These are phyloP conservation scores for Variabilichromis moorii DNA, from an alignment of 2,113 vertebrate genomes.

Conservation along the genomic window DNA sequence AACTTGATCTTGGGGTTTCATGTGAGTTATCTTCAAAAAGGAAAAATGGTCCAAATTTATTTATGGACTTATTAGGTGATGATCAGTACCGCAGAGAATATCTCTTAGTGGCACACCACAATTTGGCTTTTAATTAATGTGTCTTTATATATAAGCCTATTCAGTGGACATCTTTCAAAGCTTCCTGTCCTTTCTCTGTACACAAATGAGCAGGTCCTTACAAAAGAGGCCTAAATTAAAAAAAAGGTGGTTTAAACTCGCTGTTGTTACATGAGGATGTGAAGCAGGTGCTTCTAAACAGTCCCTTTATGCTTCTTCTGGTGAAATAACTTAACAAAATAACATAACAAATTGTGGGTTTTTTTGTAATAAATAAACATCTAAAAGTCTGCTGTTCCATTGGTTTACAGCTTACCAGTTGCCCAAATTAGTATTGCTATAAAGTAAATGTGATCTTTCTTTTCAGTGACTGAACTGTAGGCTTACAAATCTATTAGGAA, in stretches of 20 bases:
- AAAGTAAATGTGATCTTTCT: not conserved
- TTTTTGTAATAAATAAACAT: not conserved
- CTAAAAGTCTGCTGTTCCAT: not conserved
- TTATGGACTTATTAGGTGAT: not conserved
- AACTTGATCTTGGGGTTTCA: not conserved
- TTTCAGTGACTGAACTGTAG: not conserved
- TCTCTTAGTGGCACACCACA: not conserved
- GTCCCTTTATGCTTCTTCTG: not conserved
- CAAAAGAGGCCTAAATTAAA: not conserved
- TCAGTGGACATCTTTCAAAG: not conserved
- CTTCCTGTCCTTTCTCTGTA: not conserved
- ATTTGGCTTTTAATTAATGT: not conserved
- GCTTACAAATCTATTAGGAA: not conserved
- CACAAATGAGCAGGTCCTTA: not conserved
- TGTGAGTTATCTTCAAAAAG: not conserved
- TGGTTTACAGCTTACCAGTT: not conserved
- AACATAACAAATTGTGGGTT: rapidly evolving
- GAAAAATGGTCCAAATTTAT: not conserved
- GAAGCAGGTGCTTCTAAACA: not conserved
- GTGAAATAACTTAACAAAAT: not conserved
- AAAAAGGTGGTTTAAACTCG: not conserved
- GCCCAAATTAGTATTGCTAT: not conserved
- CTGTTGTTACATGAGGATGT: not conserved
- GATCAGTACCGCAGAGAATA: not conserved
- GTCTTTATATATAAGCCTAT: not conserved